Base-by-base conservation (phyloP, 2,888 invertebrate species). In the Hydropsyche betteni region DNA sequence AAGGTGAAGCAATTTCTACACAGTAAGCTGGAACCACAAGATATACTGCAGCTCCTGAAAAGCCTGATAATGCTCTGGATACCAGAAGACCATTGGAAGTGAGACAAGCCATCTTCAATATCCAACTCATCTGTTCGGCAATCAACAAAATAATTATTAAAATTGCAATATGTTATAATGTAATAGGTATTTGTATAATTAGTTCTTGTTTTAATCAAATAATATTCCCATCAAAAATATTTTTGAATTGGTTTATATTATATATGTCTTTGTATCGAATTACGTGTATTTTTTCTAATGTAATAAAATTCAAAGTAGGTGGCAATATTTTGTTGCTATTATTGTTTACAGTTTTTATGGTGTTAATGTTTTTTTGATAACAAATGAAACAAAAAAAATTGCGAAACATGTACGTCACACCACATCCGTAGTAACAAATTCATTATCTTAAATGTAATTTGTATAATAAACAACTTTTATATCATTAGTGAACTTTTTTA, bases 1-100 rank as follows among this genome's bases (percentile, higher is more conserved):
- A 80, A 69, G 88, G 86, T 10, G 89, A 87, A 7, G 90, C 87
- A 8, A 89, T 88, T 81, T 92, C 92, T 0, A 85, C 83, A 2
- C 87, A 82, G 81, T 85, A 88, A 7, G 89, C 83, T 0, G 90
- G 86, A 0, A 83, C 83, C n/a, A 88, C 81, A 36, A 87, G 84
- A 10, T 88, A 82, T 0, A 85, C 81, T 38, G 88, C 83, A 0
- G 87, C 87, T 6, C 84, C 84, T 0, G 86, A 88, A 0, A 88
- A 77, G 0, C 91, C 91, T 4, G 85, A 83, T 7, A 90, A 76
- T n/a, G 89, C 83, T 33, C 89, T 82, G 0, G 86, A 88, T 0
- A 84, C 79, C 38, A 86, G 81, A 0, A 90, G 38, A 10, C 78
- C 77, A 0, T n/a, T 52, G 5, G 79, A 16, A 0, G 75, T 72